A percentile compares a stretch with the other conserved stretches of the same genome.
Conservation (phyloP, 2,888 invertebrate species). For the Bellardia pandia region DNA sequence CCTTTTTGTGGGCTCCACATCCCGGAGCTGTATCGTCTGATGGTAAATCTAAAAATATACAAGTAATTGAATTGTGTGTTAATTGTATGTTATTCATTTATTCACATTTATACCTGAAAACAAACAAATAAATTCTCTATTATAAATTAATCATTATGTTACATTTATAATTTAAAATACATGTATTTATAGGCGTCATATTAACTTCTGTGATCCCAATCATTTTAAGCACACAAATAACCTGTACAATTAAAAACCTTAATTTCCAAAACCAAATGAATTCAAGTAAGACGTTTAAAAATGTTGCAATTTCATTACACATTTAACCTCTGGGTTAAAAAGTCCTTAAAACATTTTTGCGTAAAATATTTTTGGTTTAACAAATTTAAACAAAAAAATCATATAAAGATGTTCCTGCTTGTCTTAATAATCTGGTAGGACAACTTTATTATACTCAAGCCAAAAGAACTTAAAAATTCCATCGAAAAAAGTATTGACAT, state of each 20-base stretch:
- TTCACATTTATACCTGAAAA: neutral
- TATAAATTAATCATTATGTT: too few species aligned
- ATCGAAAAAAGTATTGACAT: constrained; percentile 25
- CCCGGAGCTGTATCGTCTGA: constrained; percentile 81
- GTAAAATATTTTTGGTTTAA: neutral
- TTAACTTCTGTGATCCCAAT: constrained; percentile 1
- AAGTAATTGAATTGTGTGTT: constrained; percentile 35
- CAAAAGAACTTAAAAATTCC: constrained; percentile 4
- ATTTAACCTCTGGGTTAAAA: constrained; percentile 30
- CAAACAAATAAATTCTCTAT: too few species aligned
- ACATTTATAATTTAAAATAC: too few species aligned
- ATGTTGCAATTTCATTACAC: constrained; percentile 18
- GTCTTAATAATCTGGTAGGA: constrained; percentile 59
- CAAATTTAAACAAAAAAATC: neutral
- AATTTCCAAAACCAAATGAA: neutral
- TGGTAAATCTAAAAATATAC: constrained; percentile 80
- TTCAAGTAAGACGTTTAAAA: constrained; percentile 35
- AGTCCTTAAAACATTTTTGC: constrained; percentile 2
- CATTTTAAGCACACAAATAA: neutral
- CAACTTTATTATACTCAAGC: constrained; percentile 60
- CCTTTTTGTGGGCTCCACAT: constrained; percentile 85
- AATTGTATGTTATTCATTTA: neutral
- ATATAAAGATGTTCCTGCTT: constrained; percentile 56
- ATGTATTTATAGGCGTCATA: neutral
- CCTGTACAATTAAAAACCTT: constrained; percentile 35